Evolutionary conservation across 2,888 invertebrate species (phyloP).

Genomic region (Philonicus albiceps): DNA sequence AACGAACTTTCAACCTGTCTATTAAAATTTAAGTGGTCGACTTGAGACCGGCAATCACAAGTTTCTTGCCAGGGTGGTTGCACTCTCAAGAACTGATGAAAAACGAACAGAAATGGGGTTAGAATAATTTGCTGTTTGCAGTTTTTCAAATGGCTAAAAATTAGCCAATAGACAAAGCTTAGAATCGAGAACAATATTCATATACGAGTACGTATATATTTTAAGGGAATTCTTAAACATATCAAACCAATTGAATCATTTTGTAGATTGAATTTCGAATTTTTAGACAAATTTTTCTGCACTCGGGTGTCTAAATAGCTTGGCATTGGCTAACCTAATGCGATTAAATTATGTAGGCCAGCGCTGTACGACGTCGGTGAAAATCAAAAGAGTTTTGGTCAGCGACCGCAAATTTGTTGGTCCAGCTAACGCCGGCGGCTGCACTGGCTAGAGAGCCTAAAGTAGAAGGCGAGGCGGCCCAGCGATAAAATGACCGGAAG

Average conservation of each 20-base stretch:
- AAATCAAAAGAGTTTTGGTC: not conserved
- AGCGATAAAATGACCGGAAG: slow-evolving; percentile 21
- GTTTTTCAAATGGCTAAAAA: not conserved
- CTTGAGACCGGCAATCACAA: not conserved
- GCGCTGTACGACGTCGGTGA: not conserved
- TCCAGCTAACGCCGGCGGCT: not conserved
- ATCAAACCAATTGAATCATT: too few relatives aligned
- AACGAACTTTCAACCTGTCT: not conserved
- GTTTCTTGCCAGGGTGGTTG: not conserved
- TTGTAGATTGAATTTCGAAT: too few relatives aligned
- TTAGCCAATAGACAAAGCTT: not conserved
- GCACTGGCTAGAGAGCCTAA: not conserved
- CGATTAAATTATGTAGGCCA: slow-evolving; percentile 23
- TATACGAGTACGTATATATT: too few relatives aligned
- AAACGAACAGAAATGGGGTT: not conserved
- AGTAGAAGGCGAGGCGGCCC: not conserved
- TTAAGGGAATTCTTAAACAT: too few relatives aligned
- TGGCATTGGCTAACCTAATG: not conserved
- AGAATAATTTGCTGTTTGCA: too few relatives aligned
- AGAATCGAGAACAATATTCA: too few relatives aligned
- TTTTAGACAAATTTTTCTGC: not conserved
- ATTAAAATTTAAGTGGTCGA: not conserved
- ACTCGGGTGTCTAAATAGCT: not conserved
- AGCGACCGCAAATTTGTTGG: not conserved
- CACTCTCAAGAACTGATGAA: not conserved